Percentiles rank a stretch among this genome's conserved stretches.
Evolutionary conservation across 2,888 invertebrate species (phyloP).

Genomic region (Lithophane socia): DNA sequence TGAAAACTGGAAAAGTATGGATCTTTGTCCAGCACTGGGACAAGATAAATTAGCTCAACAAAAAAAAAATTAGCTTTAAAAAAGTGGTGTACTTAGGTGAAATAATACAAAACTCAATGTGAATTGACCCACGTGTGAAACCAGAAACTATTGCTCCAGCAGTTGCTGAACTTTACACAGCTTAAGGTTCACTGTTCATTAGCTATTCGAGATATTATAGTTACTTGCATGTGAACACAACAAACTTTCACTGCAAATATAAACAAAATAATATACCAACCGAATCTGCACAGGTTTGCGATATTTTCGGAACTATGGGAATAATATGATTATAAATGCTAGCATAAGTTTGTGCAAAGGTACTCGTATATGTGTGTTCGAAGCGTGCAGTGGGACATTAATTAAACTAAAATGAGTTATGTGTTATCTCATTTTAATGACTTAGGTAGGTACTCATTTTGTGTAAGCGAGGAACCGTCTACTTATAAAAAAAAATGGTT

Average conservation of each 20-base stretch:
- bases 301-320: constrained; percentile 35
- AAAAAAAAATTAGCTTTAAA: too few species aligned
- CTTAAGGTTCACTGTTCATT: constrained; percentile 27
- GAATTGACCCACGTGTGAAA: constrained; percentile 6
- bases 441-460: background rate
- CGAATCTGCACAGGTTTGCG: constrained; percentile 28
- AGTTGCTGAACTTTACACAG: constrained; percentile 31
- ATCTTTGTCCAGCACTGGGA: too few species aligned
- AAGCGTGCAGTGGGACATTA: background rate
- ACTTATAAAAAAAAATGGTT: too few species aligned
- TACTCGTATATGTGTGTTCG: background rate
- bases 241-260: constrained; percentile 53
- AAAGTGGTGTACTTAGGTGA: too few species aligned
- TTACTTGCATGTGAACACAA: constrained; percentile 15
- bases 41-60: too few species aligned
- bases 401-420: constrained; percentile 2
- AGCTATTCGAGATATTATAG: constrained; percentile 28
- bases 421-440: background rate
- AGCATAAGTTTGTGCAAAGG: constrained; percentile 10
- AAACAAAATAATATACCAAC: constrained; percentile 13
- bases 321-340: constrained; percentile 31
- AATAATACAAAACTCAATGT: background rate
- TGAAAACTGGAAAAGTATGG: too few species aligned
- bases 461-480: too few species aligned
- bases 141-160: background rate